Conservation (phyloP, 2,888 invertebrate species). For the Leptopilina syphax region DNA sequence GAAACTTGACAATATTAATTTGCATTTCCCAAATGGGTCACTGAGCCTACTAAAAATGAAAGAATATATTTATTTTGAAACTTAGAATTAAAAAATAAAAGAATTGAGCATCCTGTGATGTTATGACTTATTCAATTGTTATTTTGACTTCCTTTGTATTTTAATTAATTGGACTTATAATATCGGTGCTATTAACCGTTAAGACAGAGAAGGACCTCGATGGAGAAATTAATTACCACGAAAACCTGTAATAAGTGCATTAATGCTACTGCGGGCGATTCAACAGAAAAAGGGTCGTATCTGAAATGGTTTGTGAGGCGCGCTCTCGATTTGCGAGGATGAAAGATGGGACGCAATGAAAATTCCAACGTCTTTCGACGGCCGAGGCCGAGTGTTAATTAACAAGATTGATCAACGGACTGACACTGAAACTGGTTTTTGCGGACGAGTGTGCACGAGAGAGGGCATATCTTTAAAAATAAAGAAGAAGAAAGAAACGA, state of each 20-base stretch:
- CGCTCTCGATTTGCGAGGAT: slow-evolving; percentile 58
- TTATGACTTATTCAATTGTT: too few relatives aligned
- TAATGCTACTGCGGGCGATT: slow-evolving; percentile 55
- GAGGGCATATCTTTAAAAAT: not conserved
- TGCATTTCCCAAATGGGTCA: too few relatives aligned
- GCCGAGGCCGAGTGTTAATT: slow-evolving; percentile 69
- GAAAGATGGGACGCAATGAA: slow-evolving; percentile 65
- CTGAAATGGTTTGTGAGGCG: slow-evolving; percentile 43
- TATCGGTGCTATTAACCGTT: not conserved
- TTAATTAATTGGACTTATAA: not conserved
- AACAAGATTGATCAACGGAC: slow-evolving; percentile 72
- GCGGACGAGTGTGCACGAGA: not conserved
- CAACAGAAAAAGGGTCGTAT: slow-evolving; percentile 55
- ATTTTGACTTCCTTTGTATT: too few relatives aligned
- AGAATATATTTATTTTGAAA: too few relatives aligned
- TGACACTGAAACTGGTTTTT: slow-evolving; percentile 66
- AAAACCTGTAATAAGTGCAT: slow-evolving; percentile 21
- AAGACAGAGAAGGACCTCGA: not conserved
- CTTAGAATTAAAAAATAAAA: too few relatives aligned
- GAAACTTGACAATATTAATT: too few relatives aligned
- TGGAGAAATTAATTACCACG: slow-evolving; percentile 15
- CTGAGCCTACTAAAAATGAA: too few relatives aligned
- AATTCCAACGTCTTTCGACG: slow-evolving; percentile 60
- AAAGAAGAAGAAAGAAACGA: slow-evolving; percentile 39
- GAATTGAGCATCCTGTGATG: too few relatives aligned